Evolutionary conservation across 2,888 invertebrate genomes (phyloP).

Genomic region (Rhaphigaster nebulosa): DNA sequence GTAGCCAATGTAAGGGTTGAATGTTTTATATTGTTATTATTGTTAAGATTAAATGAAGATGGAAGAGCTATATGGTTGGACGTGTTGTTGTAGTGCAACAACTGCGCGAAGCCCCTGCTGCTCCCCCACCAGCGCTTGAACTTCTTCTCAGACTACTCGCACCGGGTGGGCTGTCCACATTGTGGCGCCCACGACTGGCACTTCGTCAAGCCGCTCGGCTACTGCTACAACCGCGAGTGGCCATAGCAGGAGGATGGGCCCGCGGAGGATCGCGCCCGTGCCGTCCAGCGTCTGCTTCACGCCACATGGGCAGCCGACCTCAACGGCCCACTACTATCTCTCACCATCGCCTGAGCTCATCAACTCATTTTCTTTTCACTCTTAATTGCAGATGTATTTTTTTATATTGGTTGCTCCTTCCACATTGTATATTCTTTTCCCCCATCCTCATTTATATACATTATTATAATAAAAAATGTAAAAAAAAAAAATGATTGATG

Average conservation of each 20-base stretch:
- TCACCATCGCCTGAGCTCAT: slow-evolving; percentile 62
- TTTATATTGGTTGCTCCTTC: slow-evolving; percentile 44
- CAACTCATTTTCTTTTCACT: neutral
- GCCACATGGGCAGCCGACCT: slow-evolving; percentile 65
- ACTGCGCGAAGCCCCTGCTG: slow-evolving; percentile 89
- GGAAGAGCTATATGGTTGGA: neutral
- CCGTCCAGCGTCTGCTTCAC: slow-evolving; percentile 65
- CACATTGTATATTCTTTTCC: neutral
- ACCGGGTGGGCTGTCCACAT: slow-evolving; percentile 90
- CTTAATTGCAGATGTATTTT: slow-evolving; percentile 22
- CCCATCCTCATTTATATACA: neutral
- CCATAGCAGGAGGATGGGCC: slow-evolving; percentile 81
- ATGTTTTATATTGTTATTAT: neutral
- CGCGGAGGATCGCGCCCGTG: slow-evolving; percentile 64
- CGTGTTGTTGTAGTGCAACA: slow-evolving; percentile 82
- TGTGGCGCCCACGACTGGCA: slow-evolving; percentile 93
- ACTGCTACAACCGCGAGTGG: slow-evolving; percentile 87
- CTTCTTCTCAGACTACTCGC: slow-evolving; percentile 96
- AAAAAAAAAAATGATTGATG: slow-evolving; percentile 29
- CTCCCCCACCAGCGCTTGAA: slow-evolving; percentile 88
- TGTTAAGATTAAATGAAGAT: neutral
- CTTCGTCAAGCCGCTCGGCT: slow-evolving; percentile 91
- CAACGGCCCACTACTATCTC: slow-evolving; percentile 62
- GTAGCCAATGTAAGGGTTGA: no score
- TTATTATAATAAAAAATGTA: neutral